Evolutionary conservation across 1,140 invertebrate genomes (phyloP).

Genomic region (Rhynchophorus ferrugineus): DNA sequence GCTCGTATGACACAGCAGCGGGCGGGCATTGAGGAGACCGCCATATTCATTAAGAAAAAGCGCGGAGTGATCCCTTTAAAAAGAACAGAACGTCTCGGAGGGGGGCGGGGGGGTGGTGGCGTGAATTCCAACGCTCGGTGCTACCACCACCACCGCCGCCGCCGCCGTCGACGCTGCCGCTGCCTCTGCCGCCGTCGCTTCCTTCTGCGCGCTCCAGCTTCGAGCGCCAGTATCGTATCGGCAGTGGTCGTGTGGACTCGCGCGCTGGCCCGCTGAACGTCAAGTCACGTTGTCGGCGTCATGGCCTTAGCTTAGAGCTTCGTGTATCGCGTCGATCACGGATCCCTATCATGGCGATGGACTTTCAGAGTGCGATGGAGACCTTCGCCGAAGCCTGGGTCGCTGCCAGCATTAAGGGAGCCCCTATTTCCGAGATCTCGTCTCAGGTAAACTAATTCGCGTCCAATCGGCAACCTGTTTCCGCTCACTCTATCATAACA

Average conservation of each 20-base stretch:
- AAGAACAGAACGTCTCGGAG: constrained; percentile 30
- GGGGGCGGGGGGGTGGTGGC: constrained; percentile 27
- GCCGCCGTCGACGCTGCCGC: constrained; percentile 18
- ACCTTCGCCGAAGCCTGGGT: constrained; percentile 95
- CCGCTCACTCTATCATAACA: neutral
- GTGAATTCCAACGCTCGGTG: constrained; percentile 21
- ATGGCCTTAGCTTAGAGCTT: constrained; percentile 18
- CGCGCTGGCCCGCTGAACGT: constrained; percentile 16
- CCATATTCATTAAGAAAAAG: constrained; percentile 37
- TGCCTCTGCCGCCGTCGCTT: constrained; percentile 7
- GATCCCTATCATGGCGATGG: constrained; percentile 53
- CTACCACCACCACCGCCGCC: constrained; percentile 11
- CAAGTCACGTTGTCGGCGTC: constrained; percentile 32
- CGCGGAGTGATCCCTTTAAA: constrained; percentile 33
- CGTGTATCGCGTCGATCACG: constrained; percentile 2
- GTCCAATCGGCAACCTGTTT: neutral
- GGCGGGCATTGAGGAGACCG: constrained; percentile 35
- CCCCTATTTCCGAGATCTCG: constrained; percentile 43
- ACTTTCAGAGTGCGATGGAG: constrained; percentile 96
- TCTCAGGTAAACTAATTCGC: constrained; percentile 47
- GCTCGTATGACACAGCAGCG: constrained; percentile 16
- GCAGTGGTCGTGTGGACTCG: constrained; percentile 16
- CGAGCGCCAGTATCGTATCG: constrained; percentile 21
- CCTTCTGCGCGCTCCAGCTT: neutral
- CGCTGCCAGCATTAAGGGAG: constrained; percentile 77